Evolutionary conservation across 2,113 vertebrate genomes (phyloP), one percentile per base, ranked within the genome.

Genomic region (Trogon melanurus): DNA sequence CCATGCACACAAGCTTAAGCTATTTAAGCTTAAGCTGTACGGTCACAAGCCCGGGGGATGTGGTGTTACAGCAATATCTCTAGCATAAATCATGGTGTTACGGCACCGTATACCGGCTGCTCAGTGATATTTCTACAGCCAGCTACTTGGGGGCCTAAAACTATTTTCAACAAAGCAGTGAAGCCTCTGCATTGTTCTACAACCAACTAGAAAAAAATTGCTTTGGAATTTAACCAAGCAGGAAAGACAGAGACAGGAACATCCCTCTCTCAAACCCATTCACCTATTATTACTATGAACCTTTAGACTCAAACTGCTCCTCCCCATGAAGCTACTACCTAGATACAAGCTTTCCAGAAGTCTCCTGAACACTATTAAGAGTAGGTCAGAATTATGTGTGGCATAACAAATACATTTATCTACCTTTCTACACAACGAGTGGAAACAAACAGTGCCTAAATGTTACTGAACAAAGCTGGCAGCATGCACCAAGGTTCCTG

Each of bases 401-500:
- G 41, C 32, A 79, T 20, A 69, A 83, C 11, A 3, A 73, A 62
- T 25, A 20, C 16, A 60, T 27, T 94, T 69, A 79, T 45, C 45
- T 65, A 36, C 21, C 20, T 61, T 85, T 64, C 53, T 8, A 74
- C 21, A 56, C 5, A 67, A 38, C 3, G 60, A 23, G 23, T 65
- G 26, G 48, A 66, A 83, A 53, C 8, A 73, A 65, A 76, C 30
- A 34, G 23, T 65, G 34, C n/a, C 64, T 19, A 54, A 53, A 66
- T 6, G 7, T 32, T 67, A 61, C 36, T 36, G 66, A 76, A 44
- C 29, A 74, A 84, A 78, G 69, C 13, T 57, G 91, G 62, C 2
- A 4, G 32, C 45, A 27, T 16, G 54, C 29, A 62, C 36, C 0
- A 0, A 85, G 38, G 48, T 5, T 45, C 45, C 23, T 21, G 6